Percentiles rank a stretch among this genome's conserved stretches.
Conservation (phyloP, 2,888 invertebrate genomes). For the Thecophora atra region DNA sequence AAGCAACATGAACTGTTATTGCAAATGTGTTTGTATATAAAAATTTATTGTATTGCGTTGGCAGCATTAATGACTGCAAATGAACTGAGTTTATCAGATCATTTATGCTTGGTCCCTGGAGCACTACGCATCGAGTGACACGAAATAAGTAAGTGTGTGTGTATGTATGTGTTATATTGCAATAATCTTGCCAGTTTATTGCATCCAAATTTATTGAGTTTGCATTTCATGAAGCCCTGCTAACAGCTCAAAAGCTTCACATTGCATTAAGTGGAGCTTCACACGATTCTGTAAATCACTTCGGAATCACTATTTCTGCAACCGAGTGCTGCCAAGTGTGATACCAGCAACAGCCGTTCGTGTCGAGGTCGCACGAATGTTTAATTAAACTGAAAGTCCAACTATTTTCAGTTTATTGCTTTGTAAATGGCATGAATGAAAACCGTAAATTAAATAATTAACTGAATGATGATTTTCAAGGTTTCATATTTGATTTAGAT, state of each 20-base stretch:
- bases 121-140: neutral
- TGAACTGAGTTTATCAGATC: constrained; percentile 22
- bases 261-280: constrained; percentile 14
- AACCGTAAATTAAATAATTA: no score
- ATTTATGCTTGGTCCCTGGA: neutral
- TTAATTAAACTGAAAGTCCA: no score
- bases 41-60: constrained; percentile 18
- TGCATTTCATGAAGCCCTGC: constrained; percentile 17
- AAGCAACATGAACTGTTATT: constrained; percentile 21
- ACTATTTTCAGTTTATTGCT: no score
- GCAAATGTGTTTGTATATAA: neutral
- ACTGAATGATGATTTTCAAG: no score
- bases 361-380: no score
- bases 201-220: constrained; percentile 20
- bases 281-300: constrained; percentile 15
- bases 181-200: constrained; percentile 15
- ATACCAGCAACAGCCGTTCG: no score
- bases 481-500: no score
- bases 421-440: no score
- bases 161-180: constrained; percentile 1
- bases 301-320: neutral
- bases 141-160: neutral
- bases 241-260: neutral
- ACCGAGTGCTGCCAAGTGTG: no score
- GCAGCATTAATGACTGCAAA: constrained; percentile 18